Evolutionary conservation across 2,888 invertebrate species (phyloP), one percentile per base, ranked within the genome.

Genomic region (Drosophila flavopinicola): DNA sequence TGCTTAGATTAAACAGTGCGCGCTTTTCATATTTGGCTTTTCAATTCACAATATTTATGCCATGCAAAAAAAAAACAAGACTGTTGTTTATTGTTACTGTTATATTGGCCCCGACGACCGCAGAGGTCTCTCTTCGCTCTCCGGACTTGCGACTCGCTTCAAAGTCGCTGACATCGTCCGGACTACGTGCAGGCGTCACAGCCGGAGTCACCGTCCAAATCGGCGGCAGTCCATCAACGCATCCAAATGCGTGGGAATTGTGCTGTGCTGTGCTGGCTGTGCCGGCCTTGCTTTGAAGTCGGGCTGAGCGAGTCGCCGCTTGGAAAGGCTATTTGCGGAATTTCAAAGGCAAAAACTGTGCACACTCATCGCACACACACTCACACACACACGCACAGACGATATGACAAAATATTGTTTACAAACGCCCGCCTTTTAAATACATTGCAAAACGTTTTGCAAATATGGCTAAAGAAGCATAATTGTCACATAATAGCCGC

Each of bases 31-130:
- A 75, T 79, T 79, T 79, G 78, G 60, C 38, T 66, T 59, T 69
- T 69, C 63, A 78, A 79, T 84, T 80, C 60, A 65, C 84, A 77
- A 83, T 75, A 61, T 66, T 75, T 75, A 51, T 65, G 56, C 48
- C 47, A 70, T 64, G 78, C 59, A 64, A 65, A 75, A 20, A 20
- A 20, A 20, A 20, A 20, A 20, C 2, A 20, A 20, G 20, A 60
- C 47, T 67, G 38, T 75, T 61, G 60, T 51, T 64, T 66, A 45
- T 54, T 54, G 49, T 51, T 29, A 56, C 54, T 54, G 61, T 67
- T 58, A 67, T 58, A 67, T 54, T 74, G 57, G 56, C 41, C 24
- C 35, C 51, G 45, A 52, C 42, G 25, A 48, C 6, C 15, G 37
- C 45, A 42, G 52, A 52, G 65, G 29, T 54, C 30, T 47, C 30